These are phyloP conservation scores for Dendrolimus houi DNA, from an alignment of 2,888 invertebrate genomes.

Conservation along the genomic window DNA sequence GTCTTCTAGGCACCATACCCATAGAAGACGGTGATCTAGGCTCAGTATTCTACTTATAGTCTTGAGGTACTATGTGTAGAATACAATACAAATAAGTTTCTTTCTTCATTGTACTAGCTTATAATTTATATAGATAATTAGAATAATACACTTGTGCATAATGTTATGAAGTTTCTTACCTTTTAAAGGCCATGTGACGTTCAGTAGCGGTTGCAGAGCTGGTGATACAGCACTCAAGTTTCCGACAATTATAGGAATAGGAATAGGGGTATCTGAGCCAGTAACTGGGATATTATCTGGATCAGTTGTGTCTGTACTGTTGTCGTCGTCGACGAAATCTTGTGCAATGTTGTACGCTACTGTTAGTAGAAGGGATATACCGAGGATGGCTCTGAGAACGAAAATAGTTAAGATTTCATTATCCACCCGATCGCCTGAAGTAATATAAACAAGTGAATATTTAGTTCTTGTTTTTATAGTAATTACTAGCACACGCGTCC, in stretches of 20 bases:
- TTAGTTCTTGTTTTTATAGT: too few species aligned
- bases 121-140: too few species aligned
- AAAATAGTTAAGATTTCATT: neutral
- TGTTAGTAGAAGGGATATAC: conserved; percentile 67
- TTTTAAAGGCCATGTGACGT: conserved; percentile 56
- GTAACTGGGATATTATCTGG: neutral
- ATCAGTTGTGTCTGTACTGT: conserved; percentile 10
- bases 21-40: too few species aligned
- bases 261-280: neutral
- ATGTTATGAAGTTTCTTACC: conserved; percentile 31
- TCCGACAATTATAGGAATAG: neutral
- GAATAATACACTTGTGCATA: too few species aligned
- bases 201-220: conserved; percentile 34
- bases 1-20: too few species aligned
- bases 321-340: conserved; percentile 23
- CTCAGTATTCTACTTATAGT: too few species aligned
- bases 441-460: too few species aligned
- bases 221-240: conserved; percentile 19
- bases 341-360: conserved; percentile 67
- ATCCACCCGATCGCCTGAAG: too few species aligned
- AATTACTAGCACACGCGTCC: too few species aligned
- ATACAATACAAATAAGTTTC: too few species aligned
- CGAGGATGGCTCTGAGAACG: conserved; percentile 59
- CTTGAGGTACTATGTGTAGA: too few species aligned
- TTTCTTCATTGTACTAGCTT: too few species aligned